Evolutionary conservation across 2,113 vertebrate genomes (phyloP).

Genomic region (Tiliqua scincoides): DNA sequence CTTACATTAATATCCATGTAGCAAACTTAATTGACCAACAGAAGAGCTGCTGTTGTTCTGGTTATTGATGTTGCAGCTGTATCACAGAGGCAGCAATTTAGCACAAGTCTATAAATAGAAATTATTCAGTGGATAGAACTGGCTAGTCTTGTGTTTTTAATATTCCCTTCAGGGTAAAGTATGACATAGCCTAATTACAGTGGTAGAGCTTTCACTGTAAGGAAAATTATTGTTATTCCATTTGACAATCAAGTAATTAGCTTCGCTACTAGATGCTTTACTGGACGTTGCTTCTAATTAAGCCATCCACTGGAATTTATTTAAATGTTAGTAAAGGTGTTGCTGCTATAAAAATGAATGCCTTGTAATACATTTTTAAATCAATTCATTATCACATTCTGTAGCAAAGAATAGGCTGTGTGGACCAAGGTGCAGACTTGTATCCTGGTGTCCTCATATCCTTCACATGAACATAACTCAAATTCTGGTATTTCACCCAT

Average conservation of each 20-base stretch:
- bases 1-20: constrained; percentile 66
- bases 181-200: constrained; percentile 78
- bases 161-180: constrained; percentile 72
- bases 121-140: constrained; percentile 59
- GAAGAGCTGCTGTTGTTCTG: constrained; percentile 46
- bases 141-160: constrained; percentile 71
- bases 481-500: background rate
- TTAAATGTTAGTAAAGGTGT: constrained; percentile 64
- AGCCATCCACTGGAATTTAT: constrained; percentile 63
- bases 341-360: constrained; percentile 31
- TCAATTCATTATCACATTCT: background rate
- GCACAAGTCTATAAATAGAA: constrained; percentile 71
- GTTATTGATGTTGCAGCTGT: constrained; percentile 67
- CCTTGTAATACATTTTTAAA: background rate
- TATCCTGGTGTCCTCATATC: background rate
- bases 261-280: constrained; percentile 70
- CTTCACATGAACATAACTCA: background rate
- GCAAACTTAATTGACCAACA: constrained; percentile 62
- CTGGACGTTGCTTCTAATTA: constrained; percentile 70
- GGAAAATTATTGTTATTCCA: constrained; percentile 74
- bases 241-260: constrained; percentile 80
- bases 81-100: constrained; percentile 70
- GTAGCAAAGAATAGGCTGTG: constrained; percentile 12
- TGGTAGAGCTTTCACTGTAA: constrained; percentile 70
- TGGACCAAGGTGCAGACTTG: background rate